phyloP scores from a whole-genome alignment of 2,797 vertebrate species.

The Clarias pachynema region DNA sequence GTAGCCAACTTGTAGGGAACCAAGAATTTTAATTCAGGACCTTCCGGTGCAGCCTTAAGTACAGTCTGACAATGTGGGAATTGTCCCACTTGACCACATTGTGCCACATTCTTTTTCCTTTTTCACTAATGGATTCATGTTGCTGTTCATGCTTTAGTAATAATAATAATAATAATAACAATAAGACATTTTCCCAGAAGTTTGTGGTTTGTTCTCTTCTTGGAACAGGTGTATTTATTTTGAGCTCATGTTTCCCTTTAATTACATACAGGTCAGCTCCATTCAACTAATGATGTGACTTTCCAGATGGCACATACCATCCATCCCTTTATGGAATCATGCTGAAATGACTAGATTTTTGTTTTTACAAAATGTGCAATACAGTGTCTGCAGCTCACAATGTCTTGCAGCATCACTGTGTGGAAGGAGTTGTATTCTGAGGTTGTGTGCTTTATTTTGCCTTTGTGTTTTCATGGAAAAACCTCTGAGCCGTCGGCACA shows the following conservation, averaged over 20 bases:
- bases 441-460: constrained; percentile 11
- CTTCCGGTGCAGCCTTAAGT: too few species aligned
- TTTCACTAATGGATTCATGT: neutral
- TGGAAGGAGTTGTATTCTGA: constrained; percentile 4
- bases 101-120: neutral
- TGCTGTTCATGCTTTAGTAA: neutral
- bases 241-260: neutral
- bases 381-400: neutral
- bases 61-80: too few species aligned
- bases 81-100: too few species aligned
- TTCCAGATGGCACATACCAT: too few species aligned
- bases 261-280: neutral
- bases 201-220: neutral
- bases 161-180: too few species aligned
- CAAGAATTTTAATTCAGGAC: too few species aligned
- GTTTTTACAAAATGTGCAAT: neutral
- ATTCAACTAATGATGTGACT: neutral
- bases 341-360: too few species aligned
- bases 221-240: neutral
- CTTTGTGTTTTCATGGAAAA: constrained; percentile 55
- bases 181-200: neutral
- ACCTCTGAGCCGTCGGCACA: constrained; percentile 41
- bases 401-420: neutral
- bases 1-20: too few species aligned
- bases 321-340: too few species aligned